Evolutionary conservation across 2,888 invertebrate genomes (phyloP).

Genomic region (Leptinotarsa rubiginosa): DNA sequence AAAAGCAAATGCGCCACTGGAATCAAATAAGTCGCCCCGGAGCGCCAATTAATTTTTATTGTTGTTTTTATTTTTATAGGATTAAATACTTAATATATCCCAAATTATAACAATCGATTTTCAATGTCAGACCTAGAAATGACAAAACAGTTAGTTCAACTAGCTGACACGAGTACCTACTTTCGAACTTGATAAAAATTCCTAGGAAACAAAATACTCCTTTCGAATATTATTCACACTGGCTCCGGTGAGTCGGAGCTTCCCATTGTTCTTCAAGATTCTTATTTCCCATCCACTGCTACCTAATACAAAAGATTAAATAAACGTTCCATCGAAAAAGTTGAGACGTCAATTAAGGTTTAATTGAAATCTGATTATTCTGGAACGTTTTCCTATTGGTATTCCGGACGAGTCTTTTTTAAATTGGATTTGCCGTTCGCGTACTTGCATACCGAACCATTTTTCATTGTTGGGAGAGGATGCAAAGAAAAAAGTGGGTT

Average conservation of each 20-base stretch:
- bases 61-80: too few relatives aligned
- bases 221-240: background rate
- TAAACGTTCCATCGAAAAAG: slow-evolving; percentile 30
- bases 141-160: too few relatives aligned
- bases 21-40: too few relatives aligned
- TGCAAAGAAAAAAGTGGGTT: background rate
- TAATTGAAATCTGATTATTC: slow-evolving; percentile 48
- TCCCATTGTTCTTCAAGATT: background rate
- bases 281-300: slow-evolving; percentile 1
- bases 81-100: too few relatives aligned
- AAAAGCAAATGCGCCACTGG: too few relatives aligned
- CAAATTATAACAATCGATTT: too few relatives aligned
- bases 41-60: too few relatives aligned
- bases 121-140: too few relatives aligned
- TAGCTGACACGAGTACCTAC: too few relatives aligned
- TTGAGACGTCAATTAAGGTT: slow-evolving; percentile 44
- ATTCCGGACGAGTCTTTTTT: slow-evolving; percentile 6
- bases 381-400: slow-evolving; percentile 31
- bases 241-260: background rate
- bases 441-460: background rate
- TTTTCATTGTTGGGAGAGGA: background rate
- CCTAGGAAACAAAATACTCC: too few relatives aligned
- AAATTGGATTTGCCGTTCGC: slow-evolving; percentile 11
- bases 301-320: background rate
- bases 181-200: too few relatives aligned